phyloP scores from a whole-genome alignment of 2,888 invertebrate species.

The Rotaria magnacalcarata region DNA sequence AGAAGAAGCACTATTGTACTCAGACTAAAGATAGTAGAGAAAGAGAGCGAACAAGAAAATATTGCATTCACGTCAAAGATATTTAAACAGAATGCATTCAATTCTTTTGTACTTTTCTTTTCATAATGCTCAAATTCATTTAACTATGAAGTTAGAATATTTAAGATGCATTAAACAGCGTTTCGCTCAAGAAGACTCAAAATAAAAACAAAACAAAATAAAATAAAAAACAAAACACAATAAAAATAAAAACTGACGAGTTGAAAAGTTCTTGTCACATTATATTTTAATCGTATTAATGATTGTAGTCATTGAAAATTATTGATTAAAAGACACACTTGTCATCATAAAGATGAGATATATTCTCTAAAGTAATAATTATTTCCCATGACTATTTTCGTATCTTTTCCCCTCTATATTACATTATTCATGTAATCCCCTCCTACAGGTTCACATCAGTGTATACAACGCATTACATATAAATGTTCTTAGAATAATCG shows the following conservation, averaged over 20 bases:
- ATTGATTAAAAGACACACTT: not conserved
- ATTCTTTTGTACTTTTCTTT: not conserved
- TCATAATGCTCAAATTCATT: no score
- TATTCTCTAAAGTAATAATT: not conserved
- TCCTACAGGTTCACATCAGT: not conserved
- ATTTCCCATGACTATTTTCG: not conserved
- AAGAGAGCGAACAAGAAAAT: not conserved
- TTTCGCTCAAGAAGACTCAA: no score
- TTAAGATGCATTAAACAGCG: no score
- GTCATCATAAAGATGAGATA: not conserved
- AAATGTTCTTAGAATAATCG: not conserved
- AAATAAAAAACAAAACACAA: no score
- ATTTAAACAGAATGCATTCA: not conserved
- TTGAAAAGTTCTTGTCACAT: not conserved
- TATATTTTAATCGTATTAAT: not conserved
- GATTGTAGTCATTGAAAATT: not conserved
- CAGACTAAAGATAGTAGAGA: no score
- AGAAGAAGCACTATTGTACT: not conserved
- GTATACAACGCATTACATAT: not conserved
- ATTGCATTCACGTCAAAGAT: not conserved
- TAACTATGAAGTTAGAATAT: no score
- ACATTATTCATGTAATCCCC: not conserved
- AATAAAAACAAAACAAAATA: no score
- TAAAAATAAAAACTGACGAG: no score
- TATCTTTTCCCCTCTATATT: not conserved